These are phyloP conservation scores for Pleuronectes platessa DNA, from an alignment of 2,113 vertebrate genomes.

Conservation along the genomic window DNA sequence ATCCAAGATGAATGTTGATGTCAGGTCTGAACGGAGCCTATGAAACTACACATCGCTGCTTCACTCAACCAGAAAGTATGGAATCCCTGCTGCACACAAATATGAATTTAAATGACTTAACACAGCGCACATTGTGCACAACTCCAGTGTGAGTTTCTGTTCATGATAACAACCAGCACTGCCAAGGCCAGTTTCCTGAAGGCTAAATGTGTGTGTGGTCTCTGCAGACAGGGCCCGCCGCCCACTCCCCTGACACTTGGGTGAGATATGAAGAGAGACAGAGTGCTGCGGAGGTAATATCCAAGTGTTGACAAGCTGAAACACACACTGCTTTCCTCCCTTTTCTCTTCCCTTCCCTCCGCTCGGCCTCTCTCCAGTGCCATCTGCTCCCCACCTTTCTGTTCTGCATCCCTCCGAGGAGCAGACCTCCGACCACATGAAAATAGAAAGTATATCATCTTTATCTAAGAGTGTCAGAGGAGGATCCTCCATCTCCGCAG, in stretches of 20 bases:
- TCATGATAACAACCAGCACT: constrained; percentile 13
- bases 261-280: constrained; percentile 74
- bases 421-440: constrained; percentile 31
- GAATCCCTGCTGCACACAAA: neutral
- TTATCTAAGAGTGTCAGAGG: constrained; percentile 30
- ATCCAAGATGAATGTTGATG: neutral
- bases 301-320: constrained; percentile 62
- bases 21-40: neutral
- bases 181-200: constrained; percentile 44
- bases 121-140: neutral
- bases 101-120: constrained; percentile 4
- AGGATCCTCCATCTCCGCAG: constrained; percentile 36
- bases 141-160: constrained; percentile 14
- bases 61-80: neutral
- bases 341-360: constrained; percentile 27
- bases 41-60: neutral
- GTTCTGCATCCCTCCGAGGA: constrained; percentile 18
- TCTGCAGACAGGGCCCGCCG: constrained; percentile 52
- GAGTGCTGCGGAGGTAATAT: constrained; percentile 62
- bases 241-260: constrained; percentile 66
- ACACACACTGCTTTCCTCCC: constrained; percentile 47
- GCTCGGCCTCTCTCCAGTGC: constrained; percentile 7
- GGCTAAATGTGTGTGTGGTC: constrained; percentile 60
- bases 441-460: constrained; percentile 42
- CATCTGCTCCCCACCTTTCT: constrained; percentile 46